Evolutionary conservation across 2,113 vertebrate species (phyloP), one percentile per base, ranked within the genome.

Genomic region (Panthera leo): DNA sequence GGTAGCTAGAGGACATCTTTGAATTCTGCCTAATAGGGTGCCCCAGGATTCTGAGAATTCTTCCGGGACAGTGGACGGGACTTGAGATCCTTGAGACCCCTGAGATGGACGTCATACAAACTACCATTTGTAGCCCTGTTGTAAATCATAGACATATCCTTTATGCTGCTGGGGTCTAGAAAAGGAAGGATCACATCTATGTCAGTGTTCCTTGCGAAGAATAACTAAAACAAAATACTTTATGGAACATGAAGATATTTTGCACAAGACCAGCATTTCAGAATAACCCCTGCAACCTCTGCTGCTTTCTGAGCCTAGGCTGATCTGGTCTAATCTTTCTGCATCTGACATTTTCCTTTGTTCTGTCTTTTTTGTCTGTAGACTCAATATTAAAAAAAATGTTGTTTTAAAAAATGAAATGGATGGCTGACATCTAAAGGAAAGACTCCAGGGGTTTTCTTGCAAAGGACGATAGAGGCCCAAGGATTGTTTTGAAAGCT

Each of bases 261-360:
- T 85, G 48, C 36, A 83, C 23, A 96, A 84, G 31, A 95, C 12
- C 2, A 87, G 29, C 36, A 53, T 48, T 83, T 95, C 75, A 53
- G 83, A 97, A 86, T 90, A 97, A 48, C 18, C 15, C 36, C 39
- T 19, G 61, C 8, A 65, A 31, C 39, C 53, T 63, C 53, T 61
- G n/a, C 6, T 76, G 83, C 76, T 87, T 48, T 79, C 7, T 10
- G 89, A 84, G 31, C 21, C 36, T 89, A 42, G 29, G 18, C 31
- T 88, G 31, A 92, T 85, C 39, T 86, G 45, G 27, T 53, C 73
- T 89, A 96, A 92, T 95, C 79, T 95, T 97, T 85, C 75, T 96
- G 53, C 63, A 95, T 67, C 78, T 94, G 89, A 90, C 89, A 94
- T 92, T 95, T 97, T 80, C 19, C 45, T 97, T 95, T 87, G 53